phyloP scores from a whole-genome alignment of 2,113 vertebrate genomes.

The Campylorhamphus procurvoides region DNA sequence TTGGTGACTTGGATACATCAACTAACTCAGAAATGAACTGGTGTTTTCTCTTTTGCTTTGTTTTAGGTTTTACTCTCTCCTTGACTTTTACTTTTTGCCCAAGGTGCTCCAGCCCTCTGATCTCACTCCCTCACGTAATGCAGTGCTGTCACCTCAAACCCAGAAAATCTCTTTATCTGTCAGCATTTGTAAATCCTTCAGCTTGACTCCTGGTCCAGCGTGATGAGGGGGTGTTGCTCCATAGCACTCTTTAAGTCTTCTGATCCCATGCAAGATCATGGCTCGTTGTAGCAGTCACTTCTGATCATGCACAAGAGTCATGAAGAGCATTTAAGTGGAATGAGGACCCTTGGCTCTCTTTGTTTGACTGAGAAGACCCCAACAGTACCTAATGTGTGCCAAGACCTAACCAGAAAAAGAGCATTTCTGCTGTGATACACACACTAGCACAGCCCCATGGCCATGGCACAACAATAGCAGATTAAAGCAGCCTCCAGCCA shows the following conservation, averaged over 20 bases:
- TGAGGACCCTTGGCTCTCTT: background rate
- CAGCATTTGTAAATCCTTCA: background rate
- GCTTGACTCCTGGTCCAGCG: background rate
- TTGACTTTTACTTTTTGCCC: background rate
- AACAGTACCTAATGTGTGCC: background rate
- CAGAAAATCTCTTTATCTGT: background rate
- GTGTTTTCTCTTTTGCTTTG: background rate
- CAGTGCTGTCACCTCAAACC: background rate
- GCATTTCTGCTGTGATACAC: background rate
- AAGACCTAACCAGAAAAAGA: background rate
- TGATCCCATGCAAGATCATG: background rate
- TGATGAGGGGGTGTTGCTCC: background rate
- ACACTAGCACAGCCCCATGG: background rate
- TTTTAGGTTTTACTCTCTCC: background rate
- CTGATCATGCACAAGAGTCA: background rate
- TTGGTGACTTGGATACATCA: background rate
- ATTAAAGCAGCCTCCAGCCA: background rate
- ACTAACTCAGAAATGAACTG: background rate
- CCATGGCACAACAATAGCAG: background rate
- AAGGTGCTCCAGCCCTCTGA: background rate
- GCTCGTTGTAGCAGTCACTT: background rate
- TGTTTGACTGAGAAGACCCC: background rate
- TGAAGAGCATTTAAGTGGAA: fast-evolving
- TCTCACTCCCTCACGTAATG: fast-evolving
- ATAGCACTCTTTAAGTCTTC: background rate